Percentiles rank a stretch among this genome's conserved stretches.
These are phyloP conservation scores for Chloebia gouldiae DNA, from an alignment of 2,113 vertebrate genomes.

Conservation along the genomic window DNA sequence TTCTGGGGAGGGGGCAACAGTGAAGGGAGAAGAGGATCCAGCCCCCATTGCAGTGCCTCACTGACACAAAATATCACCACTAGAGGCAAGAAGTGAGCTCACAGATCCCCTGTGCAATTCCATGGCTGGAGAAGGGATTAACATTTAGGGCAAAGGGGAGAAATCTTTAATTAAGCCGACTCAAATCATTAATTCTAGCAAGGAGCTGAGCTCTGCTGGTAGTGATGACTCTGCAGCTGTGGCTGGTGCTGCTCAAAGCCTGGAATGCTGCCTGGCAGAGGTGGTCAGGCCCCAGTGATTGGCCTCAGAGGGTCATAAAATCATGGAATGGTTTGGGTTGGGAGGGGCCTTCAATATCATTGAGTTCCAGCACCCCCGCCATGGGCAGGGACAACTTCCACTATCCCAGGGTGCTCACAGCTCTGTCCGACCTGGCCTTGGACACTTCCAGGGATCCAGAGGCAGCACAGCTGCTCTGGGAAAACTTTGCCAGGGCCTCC, in stretches of 20 bases:
- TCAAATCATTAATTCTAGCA: background rate
- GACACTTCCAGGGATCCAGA: background rate
- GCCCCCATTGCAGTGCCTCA: background rate
- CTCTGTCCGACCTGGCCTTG: accelerated
- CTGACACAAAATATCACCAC: background rate
- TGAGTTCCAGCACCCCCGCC: background rate
- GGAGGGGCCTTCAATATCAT: background rate
- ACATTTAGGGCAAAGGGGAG: background rate
- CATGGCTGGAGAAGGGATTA: background rate
- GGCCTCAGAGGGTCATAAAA: background rate
- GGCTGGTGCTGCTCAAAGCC: background rate
- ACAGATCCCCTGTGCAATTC: background rate
- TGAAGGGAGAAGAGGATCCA: background rate
- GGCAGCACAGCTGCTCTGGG: background rate
- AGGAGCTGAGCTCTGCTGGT: background rate
- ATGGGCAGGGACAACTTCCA: background rate
- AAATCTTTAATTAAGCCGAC: background rate
- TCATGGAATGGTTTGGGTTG: too few relatives aligned
- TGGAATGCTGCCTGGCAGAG: accelerated
- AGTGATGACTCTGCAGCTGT: background rate
- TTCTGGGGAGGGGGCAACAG: background rate
- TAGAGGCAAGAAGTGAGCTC: background rate
- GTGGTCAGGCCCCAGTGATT: accelerated
- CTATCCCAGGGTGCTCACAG: background rate
- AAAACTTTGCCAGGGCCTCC: accelerated